These are phyloP conservation scores for Pycnonotus jocosus DNA, from an alignment of 2,113 vertebrate genomes.

Conservation along the genomic window DNA sequence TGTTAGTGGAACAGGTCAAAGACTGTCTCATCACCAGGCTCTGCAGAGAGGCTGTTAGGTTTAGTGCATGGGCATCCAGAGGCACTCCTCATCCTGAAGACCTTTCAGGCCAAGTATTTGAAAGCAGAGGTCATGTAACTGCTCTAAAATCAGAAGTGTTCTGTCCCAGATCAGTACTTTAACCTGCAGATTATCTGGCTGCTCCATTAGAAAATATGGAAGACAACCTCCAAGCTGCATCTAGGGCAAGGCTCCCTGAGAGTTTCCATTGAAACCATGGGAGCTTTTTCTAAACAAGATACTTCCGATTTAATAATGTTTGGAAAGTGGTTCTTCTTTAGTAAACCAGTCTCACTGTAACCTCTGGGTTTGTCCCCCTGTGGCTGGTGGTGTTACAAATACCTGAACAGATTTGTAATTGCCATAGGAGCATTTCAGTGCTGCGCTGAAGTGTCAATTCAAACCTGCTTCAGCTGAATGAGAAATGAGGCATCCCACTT, in stretches of 20 bases:
- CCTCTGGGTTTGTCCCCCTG: neutral
- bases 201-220: neutral
- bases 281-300: neutral
- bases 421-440: fast-evolving
- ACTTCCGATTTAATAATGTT: neutral
- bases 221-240: neutral
- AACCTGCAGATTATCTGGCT: neutral
- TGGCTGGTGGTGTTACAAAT: neutral
- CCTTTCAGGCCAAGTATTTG: neutral
- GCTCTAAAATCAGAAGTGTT: neutral
- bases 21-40: neutral
- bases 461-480: neutral
- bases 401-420: neutral
- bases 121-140: neutral
- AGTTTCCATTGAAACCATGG: neutral
- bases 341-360: neutral
- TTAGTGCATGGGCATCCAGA: neutral
- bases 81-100: neutral
- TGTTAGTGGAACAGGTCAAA: neutral
- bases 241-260: neutral
- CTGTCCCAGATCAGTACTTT: neutral
- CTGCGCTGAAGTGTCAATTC: neutral
- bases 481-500: neutral
- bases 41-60: neutral
- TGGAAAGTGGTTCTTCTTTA: neutral